Evolutionary conservation across 2,888 invertebrate genomes (phyloP), one percentile per base, ranked within the genome.

Genomic region (Eulithis testata): DNA sequence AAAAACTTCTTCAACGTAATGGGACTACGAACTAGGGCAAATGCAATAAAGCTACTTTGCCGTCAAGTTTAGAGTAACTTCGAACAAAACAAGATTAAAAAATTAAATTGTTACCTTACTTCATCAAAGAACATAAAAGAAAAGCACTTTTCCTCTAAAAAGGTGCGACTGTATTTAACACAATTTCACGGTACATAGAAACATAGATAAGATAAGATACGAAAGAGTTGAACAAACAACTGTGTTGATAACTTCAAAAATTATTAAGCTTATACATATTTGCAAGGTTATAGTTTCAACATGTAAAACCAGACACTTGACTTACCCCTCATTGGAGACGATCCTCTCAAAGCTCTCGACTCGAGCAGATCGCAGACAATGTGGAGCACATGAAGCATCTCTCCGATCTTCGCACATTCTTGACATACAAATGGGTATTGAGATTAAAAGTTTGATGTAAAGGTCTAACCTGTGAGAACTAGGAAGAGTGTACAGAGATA

Each of bases 291-390:
- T 31, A 31, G 31, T 31, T 49, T 40, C 53, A 53, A 53, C 52
- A 52, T 54, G 58, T 58, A 36, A 50, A 57, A 36, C 57, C 58
- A 7, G 44, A 51, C 51, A 47, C 54, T 60, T 47, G 21, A 37
- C 49, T 40, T 27, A 57, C 14, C 43, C 50, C 21, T 27, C 31
- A 27, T 44, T 51, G 50, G 27, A 53, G 54, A 45, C 47, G 56
- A 63, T 58, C 47, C 45, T n/a, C 63, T 59, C 54, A 8, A 49
- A 44, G 63, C 58, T 12, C 59, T 63, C 50, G 31, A 59, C 49
- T 63, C 43, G 36, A 63, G 59, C 54, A 58, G 58, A 40, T 54
- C 37, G 37, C 49, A 54, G 49, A 63, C 63, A 63, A 63, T 63
- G 58, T 63, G 54, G 47, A 59, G 63, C 59, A 50, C 44, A 40